Base-by-base conservation (phyloP, 2,113 vertebrate species). In the Hyperoodon ampullatus region DNA sequence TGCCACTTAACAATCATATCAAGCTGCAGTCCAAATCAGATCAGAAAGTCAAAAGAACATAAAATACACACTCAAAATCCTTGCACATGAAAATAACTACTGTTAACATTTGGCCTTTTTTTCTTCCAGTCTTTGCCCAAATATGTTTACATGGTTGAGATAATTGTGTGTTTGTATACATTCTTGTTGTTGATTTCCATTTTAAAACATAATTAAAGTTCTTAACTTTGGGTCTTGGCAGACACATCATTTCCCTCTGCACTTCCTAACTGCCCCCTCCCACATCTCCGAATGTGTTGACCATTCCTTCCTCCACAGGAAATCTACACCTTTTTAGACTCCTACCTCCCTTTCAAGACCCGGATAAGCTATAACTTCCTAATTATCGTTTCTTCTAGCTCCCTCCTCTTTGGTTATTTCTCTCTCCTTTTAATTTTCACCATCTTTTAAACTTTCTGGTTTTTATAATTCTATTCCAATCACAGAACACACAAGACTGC, bases 151-250 rank as follows among this genome's bases (percentile, higher is more conserved):
- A 19, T 35, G 33, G 6, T 60, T 71, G 61, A 84, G 55, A 75
- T 63, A 82, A 72, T 18, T 60, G 28, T 77, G 13, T 77, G 14
- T 70, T 18, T n/a, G 33, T 61, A 61, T 12, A 85, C 35, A 81
- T 28, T 84, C 72, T 14, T 87, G 33, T 63, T 92, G 35, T 58
- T 93, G 47, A 86, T 78, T 93, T 63, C 30, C 78, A 92, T 85
- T 92, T 95, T 68, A 97, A 87, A 33, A 80, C 11, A 26, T 70
- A 47, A 90, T 88, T 75, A 78, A 95, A 77, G 39, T 90, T 88
- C 35, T 83, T 71, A 77, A 66, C 10, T 63, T 81, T 84, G 58
- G 15, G 26, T 84, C 70, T 85, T 30, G 90, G 72, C 21, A 93
- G 30, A 90, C 16, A 75, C 1, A 28, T 28, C 72, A 16, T 18